Evolutionary conservation across 2,113 vertebrate genomes (phyloP), one percentile per base, ranked within the genome.

Genomic region (Antechinus flavipes): DNA sequence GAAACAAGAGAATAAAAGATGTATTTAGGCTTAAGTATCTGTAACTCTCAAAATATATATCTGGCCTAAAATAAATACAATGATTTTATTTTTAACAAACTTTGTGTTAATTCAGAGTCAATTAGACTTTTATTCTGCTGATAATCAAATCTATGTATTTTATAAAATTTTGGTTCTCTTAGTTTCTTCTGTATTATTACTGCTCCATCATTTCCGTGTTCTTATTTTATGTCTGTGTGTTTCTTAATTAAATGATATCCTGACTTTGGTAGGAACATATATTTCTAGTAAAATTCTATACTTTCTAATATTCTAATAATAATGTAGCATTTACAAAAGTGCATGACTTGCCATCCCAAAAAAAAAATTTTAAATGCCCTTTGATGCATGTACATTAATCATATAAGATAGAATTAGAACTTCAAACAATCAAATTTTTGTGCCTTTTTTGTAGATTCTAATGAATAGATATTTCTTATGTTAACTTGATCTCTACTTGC

Each of bases 391-490:
- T 25, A 10, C 54, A 1, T 7, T n/a, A 90, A 5, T 84, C 91
- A 97, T 52, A 49, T 49, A 96, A 54, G 25, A 16, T 26, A 95
- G 54, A 95, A 12, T 94, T 94, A 94, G 3, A 26, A 54, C 55
- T 92, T 94, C 93, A 50, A n/a, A 8, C 9, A 93, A 94, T 94
- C 8, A 9, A 35, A 0, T 90, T 90, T 95, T 54, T 91, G 49
- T 94, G 0, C 91, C 94, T 93, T 92, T 49, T 97, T 97, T 94
- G 68, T 93, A 93, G 93, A 96, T 94, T n/a, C 92, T 92, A 26
- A 55, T 97, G 92, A 92, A 89, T 97, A 90, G 54, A 46, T 42
- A 61, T 97, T 50, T 91, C 54, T 55, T 6, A 27, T 94, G 42
- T 54, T 22, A 53, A 19, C 84, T 96, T 93, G 56, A 58, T 90